Evolutionary conservation across 1,140 invertebrate genomes (phyloP), one percentile per base, ranked within the genome.

Genomic region (Archegozetes longisetosus): DNA sequence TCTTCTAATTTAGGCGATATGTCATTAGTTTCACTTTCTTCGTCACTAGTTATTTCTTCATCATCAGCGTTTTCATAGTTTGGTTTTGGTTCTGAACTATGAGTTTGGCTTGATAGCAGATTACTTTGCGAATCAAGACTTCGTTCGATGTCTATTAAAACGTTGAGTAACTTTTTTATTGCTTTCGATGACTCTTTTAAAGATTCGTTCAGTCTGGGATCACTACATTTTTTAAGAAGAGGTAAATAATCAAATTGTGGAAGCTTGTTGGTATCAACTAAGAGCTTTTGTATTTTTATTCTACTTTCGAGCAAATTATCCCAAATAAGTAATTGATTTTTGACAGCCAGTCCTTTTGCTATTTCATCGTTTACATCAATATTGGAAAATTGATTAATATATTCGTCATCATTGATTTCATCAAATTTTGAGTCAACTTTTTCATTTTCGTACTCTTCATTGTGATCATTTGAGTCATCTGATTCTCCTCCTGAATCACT

Each of bases 221-320:
- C 12, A 6, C 13, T 46, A n/a, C 14, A 23, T 17, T 50, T 40
- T 57, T 47, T 57, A 6, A 46, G 14, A 20, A 29, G 23, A 9
- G 17, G 17, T 13, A 51, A 58, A 53, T 58, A 20, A 12, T 57
- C 23, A 20, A 20, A 70, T 62, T 83, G 77, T 12, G 87, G 88
- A 70, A 92, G 75, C 67, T 81, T 80, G 72, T 93, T 93, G 2
- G 81, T 78, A 25, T 76, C 75, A 51, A 76, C 69, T 28, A 90
- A 68, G 66, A 82, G 79, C 70, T 88, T 87, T 69, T 93, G 88
- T 3, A 91, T 70, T 66, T 85, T 83, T 63, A 93, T 92, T 64
- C 88, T 76, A 66, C 81, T 75, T 72, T 93, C 86, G 20, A 92
- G 67, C 1, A 92, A 69, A 60, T 77, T 80, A 70, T 92, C 88